These are phyloP conservation scores for Wasmannia auropunctata DNA, from an alignment of 1,140 invertebrate species.

Conservation along the genomic window DNA sequence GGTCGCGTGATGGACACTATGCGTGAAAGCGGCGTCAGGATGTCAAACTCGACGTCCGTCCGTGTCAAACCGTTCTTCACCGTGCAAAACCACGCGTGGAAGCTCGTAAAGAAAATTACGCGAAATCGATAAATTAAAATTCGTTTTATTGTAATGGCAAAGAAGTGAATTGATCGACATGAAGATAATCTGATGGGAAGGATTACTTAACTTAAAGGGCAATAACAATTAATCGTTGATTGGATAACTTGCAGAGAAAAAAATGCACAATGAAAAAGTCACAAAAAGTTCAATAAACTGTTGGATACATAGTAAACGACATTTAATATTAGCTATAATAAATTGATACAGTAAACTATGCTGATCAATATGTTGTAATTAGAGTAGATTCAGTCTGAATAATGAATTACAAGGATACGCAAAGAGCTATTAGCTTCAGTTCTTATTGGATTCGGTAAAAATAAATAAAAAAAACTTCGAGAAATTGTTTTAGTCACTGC, in stretches of 20 bases:
- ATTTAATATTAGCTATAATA: not conserved
- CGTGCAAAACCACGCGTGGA: not conserved
- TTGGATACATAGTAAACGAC: too few relatives aligned
- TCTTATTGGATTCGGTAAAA: not conserved
- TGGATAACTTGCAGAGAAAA: not conserved
- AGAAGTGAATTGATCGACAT: not conserved
- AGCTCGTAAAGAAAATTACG: not conserved
- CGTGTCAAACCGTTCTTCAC: not conserved
- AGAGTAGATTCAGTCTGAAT: not conserved
- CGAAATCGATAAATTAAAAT: not conserved
- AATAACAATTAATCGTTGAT: not conserved
- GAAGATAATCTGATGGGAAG: not conserved
- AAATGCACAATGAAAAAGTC: not conserved
- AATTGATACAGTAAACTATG: not conserved
- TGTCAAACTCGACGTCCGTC: constrained; percentile 25
- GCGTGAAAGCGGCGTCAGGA: constrained; percentile 25
- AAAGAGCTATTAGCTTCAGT: not conserved
- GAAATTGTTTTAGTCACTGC: not conserved
- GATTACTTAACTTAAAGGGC: not conserved
- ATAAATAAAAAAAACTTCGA: not conserved
- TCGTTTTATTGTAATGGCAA: not conserved
- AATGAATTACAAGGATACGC: not conserved
- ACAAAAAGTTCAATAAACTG: not conserved
- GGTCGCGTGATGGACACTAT: constrained; percentile 30
- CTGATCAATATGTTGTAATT: not conserved